phyloP scores from a whole-genome alignment of 64 coral and sea anemone genomes.

The Exaiptasia diaphana region DNA sequence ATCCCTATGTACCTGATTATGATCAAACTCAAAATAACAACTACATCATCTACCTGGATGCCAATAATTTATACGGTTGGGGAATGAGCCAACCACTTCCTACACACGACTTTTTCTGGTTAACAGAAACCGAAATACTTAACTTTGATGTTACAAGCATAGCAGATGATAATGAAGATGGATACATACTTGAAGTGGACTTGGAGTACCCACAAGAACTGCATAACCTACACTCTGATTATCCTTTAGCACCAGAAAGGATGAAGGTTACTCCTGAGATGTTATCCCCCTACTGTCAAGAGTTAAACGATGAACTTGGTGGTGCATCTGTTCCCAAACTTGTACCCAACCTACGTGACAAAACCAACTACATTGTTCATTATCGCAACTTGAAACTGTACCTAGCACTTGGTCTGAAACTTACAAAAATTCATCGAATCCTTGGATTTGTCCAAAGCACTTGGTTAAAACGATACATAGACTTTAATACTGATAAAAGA shows the following conservation, averaged over 20 bases:
- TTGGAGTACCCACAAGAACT: not conserved
- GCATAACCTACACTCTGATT: not conserved
- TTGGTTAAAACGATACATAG: not conserved
- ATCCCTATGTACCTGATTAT: no score
- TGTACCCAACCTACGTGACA: not conserved
- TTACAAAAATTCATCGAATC: not conserved
- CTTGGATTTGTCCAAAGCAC: not conserved
- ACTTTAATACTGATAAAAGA: not conserved
- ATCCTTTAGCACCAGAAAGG: no score
- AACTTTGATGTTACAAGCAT: no score
- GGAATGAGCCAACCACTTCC: not conserved
- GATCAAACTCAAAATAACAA: not conserved
- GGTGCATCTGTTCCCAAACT: no score
- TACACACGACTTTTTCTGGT: not conserved
- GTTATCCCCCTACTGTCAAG: not conserved
- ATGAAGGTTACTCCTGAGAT: not conserved
- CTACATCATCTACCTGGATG: not conserved
- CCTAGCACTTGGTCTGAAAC: not conserved
- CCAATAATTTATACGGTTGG: not conserved
- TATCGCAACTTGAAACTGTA: slow-evolving; percentile 27
- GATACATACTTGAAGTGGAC: not conserved
- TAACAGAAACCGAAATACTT: not conserved
- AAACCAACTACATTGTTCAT: not conserved
- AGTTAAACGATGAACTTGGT: not conserved
- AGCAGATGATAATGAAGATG: not conserved